Base-by-base conservation (phyloP, 1,140 invertebrate genomes). In the Delia radicum region DNA sequence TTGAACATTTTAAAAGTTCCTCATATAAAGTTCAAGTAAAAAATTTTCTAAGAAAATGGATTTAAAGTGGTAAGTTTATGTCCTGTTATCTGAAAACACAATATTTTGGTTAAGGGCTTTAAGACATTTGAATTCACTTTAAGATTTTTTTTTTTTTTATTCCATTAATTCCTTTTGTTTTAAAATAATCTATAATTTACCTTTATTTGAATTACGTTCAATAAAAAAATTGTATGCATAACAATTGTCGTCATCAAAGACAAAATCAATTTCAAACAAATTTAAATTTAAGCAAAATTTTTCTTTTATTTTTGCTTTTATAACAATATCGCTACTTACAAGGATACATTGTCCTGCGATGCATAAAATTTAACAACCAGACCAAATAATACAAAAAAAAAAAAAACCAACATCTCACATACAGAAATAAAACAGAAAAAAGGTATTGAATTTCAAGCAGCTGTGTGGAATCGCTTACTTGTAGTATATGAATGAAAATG, bases 401-500 rank as follows among this genome's bases (percentile, higher is more conserved):
- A 69, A 33, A 69, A 67, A 67, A 69, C 65, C 3, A 24, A 21
- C 48, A 55, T n/a, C 48, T 21, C 48, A 55, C n/a, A 18, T n/a
- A 55, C n/a, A 55, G 3, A 21, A 3, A 1, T 55, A 18, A 33
- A 8, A 33, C 10, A 21, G 29, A 67, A 24, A 46, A 48, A 73
- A 72, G 71, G 75, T 76, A 76, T 76, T 73, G 75, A 76, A 76
- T 76, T 76, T 76, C 75, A 76, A 76, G 75, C 75, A 76, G 75
- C 69, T 76, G 75, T 65, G 69, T 62, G 21, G 55, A 76, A 76
- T 76, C 75, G 61, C 75, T 55, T 73, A 37, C 18, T 63, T 55
- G 55, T 42, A n/a, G n/a, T n/a, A 15, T n/a, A 6, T 37, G 65
- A 21, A 69, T 33, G 65, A 33, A 33, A 37, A 7, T 69, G 15